phyloP scores from a whole-genome alignment of 1,140 invertebrate species.

The Apolygus lucorum region DNA sequence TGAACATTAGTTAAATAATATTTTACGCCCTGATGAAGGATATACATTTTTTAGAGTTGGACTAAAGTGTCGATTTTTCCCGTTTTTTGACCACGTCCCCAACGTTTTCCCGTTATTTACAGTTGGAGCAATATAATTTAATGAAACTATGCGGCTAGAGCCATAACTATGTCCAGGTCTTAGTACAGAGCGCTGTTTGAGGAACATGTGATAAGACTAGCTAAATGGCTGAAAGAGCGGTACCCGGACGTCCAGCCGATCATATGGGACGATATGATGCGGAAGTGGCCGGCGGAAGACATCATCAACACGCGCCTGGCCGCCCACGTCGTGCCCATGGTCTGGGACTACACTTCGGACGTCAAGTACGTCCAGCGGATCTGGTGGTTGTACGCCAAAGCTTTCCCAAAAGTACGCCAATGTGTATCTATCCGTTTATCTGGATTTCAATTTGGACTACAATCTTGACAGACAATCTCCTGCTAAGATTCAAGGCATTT shows the following conservation, averaged over 20 bases:
- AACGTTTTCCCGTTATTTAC: too few species aligned
- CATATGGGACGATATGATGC: slow-evolving; percentile 59
- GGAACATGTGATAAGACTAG: slow-evolving; percentile 29
- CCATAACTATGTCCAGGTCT: slow-evolving; percentile 7
- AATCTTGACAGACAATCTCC: not conserved
- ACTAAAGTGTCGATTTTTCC: too few species aligned
- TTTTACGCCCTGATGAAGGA: too few species aligned
- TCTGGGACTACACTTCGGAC: slow-evolving; percentile 37
- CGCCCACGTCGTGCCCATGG: slow-evolving; percentile 46
- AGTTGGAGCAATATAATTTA: too few species aligned
- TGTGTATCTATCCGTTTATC: not conserved
- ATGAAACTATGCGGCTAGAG: slow-evolving; percentile 29
- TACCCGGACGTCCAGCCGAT: slow-evolving; percentile 40
- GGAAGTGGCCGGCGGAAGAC: slow-evolving; percentile 40
- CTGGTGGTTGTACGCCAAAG: slow-evolving; percentile 29
- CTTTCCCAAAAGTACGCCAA: slow-evolving; percentile 42
- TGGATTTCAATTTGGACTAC: not conserved
- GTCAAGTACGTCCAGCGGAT: slow-evolving; percentile 7
- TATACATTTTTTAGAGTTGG: too few species aligned
- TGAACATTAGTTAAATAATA: too few species aligned
- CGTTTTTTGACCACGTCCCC: too few species aligned
- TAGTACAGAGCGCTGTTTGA: slow-evolving; percentile 27
- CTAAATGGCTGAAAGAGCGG: slow-evolving; percentile 33
- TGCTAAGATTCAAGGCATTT: too few species aligned
- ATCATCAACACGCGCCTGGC: slow-evolving; percentile 41